These are phyloP conservation scores for Drosophila sproati DNA, from an alignment of 1,140 invertebrate species.

Conservation along the genomic window DNA sequence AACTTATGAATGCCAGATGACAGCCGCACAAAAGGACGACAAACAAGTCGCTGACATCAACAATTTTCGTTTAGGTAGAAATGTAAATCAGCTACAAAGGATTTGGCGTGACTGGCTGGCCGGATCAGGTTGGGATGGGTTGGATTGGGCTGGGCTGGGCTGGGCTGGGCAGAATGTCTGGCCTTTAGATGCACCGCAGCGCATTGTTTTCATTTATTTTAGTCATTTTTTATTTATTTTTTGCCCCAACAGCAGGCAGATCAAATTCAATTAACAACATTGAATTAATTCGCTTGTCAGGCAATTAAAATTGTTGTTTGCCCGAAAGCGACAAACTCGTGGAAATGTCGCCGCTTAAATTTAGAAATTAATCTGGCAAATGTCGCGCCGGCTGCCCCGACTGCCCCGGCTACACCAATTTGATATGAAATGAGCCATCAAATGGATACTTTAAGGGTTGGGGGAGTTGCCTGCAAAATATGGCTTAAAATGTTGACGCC, in stretches of 20 bases:
- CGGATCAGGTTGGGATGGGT: too few species aligned
- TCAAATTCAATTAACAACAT: slow-evolving; percentile 84
- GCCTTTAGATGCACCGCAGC: slow-evolving; percentile 55
- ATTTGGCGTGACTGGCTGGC: slow-evolving; percentile 14
- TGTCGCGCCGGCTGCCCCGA: slow-evolving; percentile 40
- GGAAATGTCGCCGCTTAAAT: slow-evolving; percentile 78
- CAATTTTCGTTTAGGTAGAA: slow-evolving; percentile 52
- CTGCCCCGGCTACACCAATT: slow-evolving; percentile 49
- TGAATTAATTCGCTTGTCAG: slow-evolving; percentile 84
- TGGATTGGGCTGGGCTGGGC: too few species aligned
- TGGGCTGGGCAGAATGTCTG: slow-evolving; percentile 1
- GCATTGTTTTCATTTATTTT: slow-evolving; percentile 28
- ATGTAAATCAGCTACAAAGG: slow-evolving; percentile 59
- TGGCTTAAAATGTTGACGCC: slow-evolving; percentile 52
- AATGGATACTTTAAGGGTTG: slow-evolving; percentile 33
- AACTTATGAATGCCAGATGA: slow-evolving; percentile 73
- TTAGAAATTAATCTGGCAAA: slow-evolving; percentile 80
- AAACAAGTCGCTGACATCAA: slow-evolving; percentile 38
- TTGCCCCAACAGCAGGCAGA: slow-evolving; percentile 34
- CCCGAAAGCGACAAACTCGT: slow-evolving; percentile 31
- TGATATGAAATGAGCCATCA: slow-evolving; percentile 72
- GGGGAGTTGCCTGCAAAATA: slow-evolving; percentile 28
- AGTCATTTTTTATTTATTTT: too few species aligned
- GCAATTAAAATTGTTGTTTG: slow-evolving; percentile 80
- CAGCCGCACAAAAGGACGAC: slow-evolving; percentile 68